Percentiles rank a stretch among this genome's conserved stretches.
Conservation (phyloP, 1,140 invertebrate species). For the Cydia pomonella region DNA sequence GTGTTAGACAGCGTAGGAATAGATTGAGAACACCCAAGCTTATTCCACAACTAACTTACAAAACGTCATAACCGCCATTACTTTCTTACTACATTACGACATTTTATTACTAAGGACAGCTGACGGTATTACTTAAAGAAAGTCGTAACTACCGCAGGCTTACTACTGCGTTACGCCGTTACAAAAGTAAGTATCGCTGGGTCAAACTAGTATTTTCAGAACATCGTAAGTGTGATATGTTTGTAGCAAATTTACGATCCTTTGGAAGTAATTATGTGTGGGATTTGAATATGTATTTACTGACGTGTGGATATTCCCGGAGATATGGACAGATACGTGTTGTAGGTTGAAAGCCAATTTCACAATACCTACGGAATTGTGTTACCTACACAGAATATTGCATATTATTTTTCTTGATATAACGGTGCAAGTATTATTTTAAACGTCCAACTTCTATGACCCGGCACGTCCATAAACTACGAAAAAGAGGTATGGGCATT, state of each 20-base stretch:
- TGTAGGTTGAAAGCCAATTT: neutral
- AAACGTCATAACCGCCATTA: neutral
- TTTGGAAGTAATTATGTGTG: neutral
- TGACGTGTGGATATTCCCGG: neutral
- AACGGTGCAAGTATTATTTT: no score
- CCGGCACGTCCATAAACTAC: no score
- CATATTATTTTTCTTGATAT: no score
- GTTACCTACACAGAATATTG: no score
- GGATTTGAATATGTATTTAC: conserved; percentile 1
- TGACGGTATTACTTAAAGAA: neutral
- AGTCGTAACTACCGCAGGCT: neutral
- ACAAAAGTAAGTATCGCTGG: no score
- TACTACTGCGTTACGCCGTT: neutral
- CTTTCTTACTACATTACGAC: neutral
- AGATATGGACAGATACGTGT: neutral
- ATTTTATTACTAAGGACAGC: neutral
- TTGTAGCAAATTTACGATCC: neutral
- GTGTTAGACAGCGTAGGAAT: neutral
- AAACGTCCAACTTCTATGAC: no score
- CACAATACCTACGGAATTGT: no score
- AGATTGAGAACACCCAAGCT: neutral
- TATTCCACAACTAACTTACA: neutral
- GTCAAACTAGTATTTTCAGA: no score
- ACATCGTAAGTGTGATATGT: no score
- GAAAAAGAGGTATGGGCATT: no score